phyloP scores from a whole-genome alignment of 2,113 vertebrate genomes.

The Silurus asotus region DNA sequence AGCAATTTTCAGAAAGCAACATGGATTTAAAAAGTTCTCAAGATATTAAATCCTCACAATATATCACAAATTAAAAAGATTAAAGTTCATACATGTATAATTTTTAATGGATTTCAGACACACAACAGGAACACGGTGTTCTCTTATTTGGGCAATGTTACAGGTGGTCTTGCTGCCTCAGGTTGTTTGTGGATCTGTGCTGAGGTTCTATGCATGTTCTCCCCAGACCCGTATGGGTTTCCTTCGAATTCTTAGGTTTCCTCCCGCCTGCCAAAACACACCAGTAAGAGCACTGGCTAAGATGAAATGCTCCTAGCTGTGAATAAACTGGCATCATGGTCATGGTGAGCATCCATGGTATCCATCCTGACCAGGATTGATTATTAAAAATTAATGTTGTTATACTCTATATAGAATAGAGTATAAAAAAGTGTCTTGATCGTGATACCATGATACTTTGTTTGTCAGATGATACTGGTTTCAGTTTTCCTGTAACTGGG shows the following conservation, averaged over 20 bases:
- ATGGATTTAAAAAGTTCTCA: too few species aligned
- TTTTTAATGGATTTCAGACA: too few species aligned
- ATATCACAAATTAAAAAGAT: too few species aligned
- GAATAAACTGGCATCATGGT: too few species aligned
- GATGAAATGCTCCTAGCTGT: not conserved
- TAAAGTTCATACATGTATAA: too few species aligned
- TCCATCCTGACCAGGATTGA: not conserved
- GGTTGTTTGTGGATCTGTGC: not conserved
- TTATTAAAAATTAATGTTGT: too few species aligned
- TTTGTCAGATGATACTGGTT: not conserved
- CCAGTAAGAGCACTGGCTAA: not conserved
- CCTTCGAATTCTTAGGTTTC: not conserved
- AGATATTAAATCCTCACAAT: too few species aligned
- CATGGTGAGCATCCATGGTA: too few species aligned
- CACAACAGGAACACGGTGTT: not conserved
- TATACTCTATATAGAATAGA: too few species aligned
- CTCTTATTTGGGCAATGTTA: not conserved
- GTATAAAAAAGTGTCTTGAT: not conserved
- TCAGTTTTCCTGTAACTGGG: not conserved
- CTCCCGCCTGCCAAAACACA: not conserved
- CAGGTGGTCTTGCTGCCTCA: not conserved
- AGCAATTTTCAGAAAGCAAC: too few species aligned
- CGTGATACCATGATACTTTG: not conserved
- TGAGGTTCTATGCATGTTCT: not conserved
- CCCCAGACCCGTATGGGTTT: not conserved